A percentile compares a stretch with the other conserved stretches of the same genome.
These are phyloP conservation scores for Tympanoctomys barrerae DNA, from an alignment of 2,797 vertebrate genomes.

Conservation along the genomic window DNA sequence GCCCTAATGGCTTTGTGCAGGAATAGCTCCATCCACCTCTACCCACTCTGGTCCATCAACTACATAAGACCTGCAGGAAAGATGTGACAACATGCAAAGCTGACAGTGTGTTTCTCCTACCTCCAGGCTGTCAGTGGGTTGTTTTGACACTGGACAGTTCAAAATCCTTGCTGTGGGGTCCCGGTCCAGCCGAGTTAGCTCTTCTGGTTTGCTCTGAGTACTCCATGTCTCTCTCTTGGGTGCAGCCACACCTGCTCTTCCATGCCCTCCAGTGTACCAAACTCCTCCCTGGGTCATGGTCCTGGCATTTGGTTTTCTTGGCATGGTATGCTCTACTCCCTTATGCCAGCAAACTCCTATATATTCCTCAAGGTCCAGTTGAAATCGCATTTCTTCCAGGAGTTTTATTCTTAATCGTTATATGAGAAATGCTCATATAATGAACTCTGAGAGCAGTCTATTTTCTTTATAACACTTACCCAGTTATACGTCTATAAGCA, in stretches of 20 bases:
- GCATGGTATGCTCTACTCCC: not conserved
- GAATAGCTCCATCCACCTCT: not conserved
- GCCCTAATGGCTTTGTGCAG: not conserved
- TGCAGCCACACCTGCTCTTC: not conserved
- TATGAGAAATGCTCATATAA: not conserved
- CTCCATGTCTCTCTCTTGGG: no score
- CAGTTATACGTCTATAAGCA: not conserved
- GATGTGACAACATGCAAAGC: not conserved
- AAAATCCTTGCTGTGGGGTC: not conserved
- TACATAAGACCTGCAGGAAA: no score
- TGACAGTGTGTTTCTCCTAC: not conserved
- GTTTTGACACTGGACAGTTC: not conserved
- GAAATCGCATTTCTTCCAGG: not conserved
- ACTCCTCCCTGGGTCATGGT: no score
- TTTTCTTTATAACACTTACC: not conserved
- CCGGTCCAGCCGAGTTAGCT: fast-evolving
- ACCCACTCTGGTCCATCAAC: fast-evolving
- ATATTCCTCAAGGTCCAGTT: no score
- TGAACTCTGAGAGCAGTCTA: not conserved
- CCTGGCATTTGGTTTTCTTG: not conserved
- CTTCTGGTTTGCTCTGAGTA: not conserved
- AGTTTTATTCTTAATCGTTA: not conserved
- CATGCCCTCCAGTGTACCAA: no score
- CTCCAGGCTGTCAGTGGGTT: not conserved
- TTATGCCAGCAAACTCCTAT: not conserved